phyloP scores from a whole-genome alignment of 2,888 invertebrate species.

The Pherbina coryleti region DNA sequence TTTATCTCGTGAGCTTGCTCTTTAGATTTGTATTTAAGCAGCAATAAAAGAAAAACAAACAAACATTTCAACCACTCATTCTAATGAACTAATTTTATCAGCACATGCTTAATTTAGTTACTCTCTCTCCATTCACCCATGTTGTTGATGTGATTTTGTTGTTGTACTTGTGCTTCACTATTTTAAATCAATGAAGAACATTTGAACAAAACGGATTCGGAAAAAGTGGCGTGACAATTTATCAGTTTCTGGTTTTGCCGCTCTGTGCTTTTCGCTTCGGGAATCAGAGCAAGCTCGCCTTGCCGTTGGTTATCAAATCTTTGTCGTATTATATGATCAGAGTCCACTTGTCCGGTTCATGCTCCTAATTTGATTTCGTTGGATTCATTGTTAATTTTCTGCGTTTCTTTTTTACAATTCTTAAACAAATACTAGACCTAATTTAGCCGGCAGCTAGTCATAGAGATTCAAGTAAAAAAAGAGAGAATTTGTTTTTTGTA shows the following conservation, averaged over 20 bases:
- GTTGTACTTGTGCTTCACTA: neutral
- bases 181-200: slow-evolving; percentile 17
- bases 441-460: no score
- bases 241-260: slow-evolving; percentile 39
- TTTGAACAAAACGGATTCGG: slow-evolving; percentile 28
- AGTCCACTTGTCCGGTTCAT: slow-evolving; percentile 24
- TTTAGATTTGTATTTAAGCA: no score
- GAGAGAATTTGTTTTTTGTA: no score
- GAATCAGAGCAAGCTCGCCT: slow-evolving; percentile 22
- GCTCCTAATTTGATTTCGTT: neutral
- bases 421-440: no score
- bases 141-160: neutral
- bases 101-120: no score
- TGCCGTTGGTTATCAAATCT: neutral
- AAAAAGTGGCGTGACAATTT: slow-evolving; percentile 50
- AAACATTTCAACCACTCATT: no score
- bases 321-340: slow-evolving; percentile 8
- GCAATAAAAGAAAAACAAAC: no score
- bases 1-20: no score
- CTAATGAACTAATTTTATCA: no score
- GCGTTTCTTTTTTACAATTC: no score
- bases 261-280: neutral
- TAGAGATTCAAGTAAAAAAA: no score
- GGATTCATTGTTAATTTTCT: neutral
- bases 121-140: no score